These are phyloP conservation scores for Lepidochrysops patricia DNA, from an alignment of 2,888 invertebrate genomes.

Conservation along the genomic window DNA sequence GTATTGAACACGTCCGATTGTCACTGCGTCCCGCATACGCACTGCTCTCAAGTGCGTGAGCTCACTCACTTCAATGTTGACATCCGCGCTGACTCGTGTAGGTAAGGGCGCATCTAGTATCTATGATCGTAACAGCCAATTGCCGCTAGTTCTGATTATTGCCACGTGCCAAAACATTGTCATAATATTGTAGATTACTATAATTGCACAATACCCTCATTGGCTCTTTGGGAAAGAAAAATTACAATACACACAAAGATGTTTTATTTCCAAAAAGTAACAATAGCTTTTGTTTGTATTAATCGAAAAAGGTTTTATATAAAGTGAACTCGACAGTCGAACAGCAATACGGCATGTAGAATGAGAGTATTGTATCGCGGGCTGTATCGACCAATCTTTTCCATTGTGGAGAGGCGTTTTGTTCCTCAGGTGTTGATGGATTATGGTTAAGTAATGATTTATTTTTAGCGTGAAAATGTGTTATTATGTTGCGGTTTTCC, in stretches of 20 bases:
- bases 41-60: too few relatives aligned
- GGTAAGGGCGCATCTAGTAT: too few relatives aligned
- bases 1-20: too few relatives aligned
- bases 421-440: constrained; percentile 11
- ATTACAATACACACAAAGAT: not conserved
- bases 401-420: constrained; percentile 13
- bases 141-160: too few relatives aligned
- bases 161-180: too few relatives aligned
- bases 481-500: constrained; percentile 4
- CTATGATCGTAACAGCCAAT: too few relatives aligned
- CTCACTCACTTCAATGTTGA: too few relatives aligned
- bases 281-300: not conserved
- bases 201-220: too few relatives aligned
- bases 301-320: not conserved
- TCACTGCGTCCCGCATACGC: too few relatives aligned
- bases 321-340: not conserved
- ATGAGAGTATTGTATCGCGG: constrained; percentile 1
- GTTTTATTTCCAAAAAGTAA: not conserved
- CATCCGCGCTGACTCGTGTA: too few relatives aligned
- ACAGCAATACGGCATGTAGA: constrained; percentile 1
- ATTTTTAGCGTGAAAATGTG: not conserved
- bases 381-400: constrained; percentile 11
- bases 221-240: too few relatives aligned
- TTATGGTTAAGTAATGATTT: constrained; percentile 12
- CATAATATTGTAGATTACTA: too few relatives aligned